These are phyloP conservation scores for Cheilosia vulpina DNA, from an alignment of 2,888 invertebrate species.

Conservation along the genomic window DNA sequence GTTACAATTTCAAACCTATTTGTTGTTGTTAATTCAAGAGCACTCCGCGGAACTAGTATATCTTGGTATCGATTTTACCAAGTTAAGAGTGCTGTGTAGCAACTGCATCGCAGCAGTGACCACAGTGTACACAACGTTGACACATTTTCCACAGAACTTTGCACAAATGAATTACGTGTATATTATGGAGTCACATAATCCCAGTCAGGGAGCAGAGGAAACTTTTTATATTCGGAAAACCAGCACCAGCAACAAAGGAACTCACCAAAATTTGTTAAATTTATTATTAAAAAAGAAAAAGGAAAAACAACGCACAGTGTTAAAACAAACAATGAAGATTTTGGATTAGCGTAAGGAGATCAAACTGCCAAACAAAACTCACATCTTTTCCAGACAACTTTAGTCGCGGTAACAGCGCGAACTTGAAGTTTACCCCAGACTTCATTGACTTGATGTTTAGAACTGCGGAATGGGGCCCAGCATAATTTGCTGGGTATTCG, in stretches of 20 bases:
- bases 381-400: conserved; percentile 84
- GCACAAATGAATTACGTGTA: conserved; percentile 9
- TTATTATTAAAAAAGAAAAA: not conserved
- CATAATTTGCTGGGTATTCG: conserved; percentile 47
- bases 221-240: conserved; percentile 13
- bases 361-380: conserved; percentile 77
- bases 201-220: not conserved
- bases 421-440: conserved; percentile 83
- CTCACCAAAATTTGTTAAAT: not conserved
- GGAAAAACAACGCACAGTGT: conserved; percentile 32
- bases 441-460: conserved; percentile 83
- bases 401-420: conserved; percentile 84
- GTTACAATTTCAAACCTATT: conserved; percentile 30
- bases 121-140: conserved; percentile 24
- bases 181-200: conserved; percentile 4
- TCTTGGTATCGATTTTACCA: conserved; percentile 70
- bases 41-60: conserved; percentile 37
- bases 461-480: conserved; percentile 77
- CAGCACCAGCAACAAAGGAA: conserved; percentile 5
- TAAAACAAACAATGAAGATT: conserved; percentile 34
- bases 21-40: conserved; percentile 63
- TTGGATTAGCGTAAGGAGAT: conserved; percentile 6
- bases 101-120: conserved; percentile 37
- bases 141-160: conserved; percentile 39
- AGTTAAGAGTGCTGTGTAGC: conserved; percentile 9